Conservation (phyloP, 2,888 invertebrate species). For the Petrophora chlorosata region DNA sequence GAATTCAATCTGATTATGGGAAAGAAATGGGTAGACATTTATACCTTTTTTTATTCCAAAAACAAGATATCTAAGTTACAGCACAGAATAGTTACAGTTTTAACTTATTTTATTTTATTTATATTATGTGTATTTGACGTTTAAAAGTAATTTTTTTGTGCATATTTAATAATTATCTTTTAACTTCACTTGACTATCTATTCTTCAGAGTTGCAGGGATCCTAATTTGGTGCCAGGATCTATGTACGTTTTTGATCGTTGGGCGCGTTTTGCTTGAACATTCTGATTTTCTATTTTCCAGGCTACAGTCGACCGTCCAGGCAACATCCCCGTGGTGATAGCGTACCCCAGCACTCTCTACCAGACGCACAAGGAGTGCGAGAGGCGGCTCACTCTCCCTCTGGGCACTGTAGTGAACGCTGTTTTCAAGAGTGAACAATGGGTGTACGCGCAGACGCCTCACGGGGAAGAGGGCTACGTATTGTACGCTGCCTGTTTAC, state of each 20-base stretch:
- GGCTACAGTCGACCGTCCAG: slow-evolving; percentile 91
- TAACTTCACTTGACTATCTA: too few species aligned
- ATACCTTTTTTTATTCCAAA: too few species aligned
- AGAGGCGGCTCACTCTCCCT: slow-evolving; percentile 87
- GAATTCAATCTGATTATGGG: too few species aligned
- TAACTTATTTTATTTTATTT: too few species aligned
- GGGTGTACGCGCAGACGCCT: slow-evolving; percentile 93
- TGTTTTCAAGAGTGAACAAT: slow-evolving; percentile 92
- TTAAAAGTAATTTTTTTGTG: too few species aligned
- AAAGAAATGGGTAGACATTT: too few species aligned
- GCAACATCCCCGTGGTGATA: slow-evolving; percentile 93
- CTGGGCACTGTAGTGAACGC: slow-evolving; percentile 94
- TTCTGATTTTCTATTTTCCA: slow-evolving; percentile 53
- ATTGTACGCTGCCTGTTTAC: slow-evolving; percentile 89
- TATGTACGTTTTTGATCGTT: background rate
- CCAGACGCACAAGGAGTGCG: slow-evolving; percentile 88
- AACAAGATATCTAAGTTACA: too few species aligned
- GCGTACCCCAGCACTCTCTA: slow-evolving; percentile 89
- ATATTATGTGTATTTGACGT: too few species aligned
- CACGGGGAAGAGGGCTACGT: slow-evolving; percentile 94
- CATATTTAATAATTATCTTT: too few species aligned
- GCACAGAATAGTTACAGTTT: too few species aligned
- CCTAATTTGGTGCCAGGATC: too few species aligned
- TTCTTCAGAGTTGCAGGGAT: too few species aligned
- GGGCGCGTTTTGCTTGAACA: background rate